Base-by-base conservation (phyloP, 1,140 invertebrate species). In the Drosophila hydei region DNA sequence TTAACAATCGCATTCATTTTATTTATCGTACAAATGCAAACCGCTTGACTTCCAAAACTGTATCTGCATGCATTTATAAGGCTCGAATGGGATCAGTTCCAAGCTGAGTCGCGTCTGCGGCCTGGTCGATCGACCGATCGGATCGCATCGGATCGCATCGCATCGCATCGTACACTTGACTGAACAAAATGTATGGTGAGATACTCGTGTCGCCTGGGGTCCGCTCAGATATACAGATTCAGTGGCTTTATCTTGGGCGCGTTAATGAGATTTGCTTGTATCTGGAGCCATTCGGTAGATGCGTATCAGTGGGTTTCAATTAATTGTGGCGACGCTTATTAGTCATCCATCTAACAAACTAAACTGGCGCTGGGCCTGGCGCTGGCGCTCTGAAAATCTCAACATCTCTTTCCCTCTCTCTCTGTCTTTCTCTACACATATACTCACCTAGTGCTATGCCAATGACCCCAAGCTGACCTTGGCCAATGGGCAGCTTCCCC, bases 221-320 rank as follows among this genome's bases (percentile, higher is more conserved):
- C 33, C 23, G 47, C 61, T 23, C 33, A 14, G 40, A 38, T 33
- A 30, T 42, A 63, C 67, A 78, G 81, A 87, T 88, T 88, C 81
- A 88, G 83, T 87, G 81, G 81, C 78, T 87, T 87, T 87, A 87
- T 88, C 83, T 85, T 83, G 84, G 68, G 83, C 79, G 79, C 84
- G 84, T 88, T 88, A 88, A 88, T 88, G 83, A 88, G 83, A 88
- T 88, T 88, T 88, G 83, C 83, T 88, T 88, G 83, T 88, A 88
- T 88, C 83, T 88, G 84, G 69, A 83, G 84, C 83, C 83, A 88
- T 88, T 88, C 83, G 79, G 84, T 71, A 88, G 83, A 88, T 88
- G 79, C 79, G 69, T 88, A 88, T 88, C 83, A 83, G 83, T 76
- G 79, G 83, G 72, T 88, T 88, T 88, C 83, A 88, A 88, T 88